Evolutionary conservation across 2,888 invertebrate genomes (phyloP).

Genomic region (Cyclophora albipunctata): DNA sequence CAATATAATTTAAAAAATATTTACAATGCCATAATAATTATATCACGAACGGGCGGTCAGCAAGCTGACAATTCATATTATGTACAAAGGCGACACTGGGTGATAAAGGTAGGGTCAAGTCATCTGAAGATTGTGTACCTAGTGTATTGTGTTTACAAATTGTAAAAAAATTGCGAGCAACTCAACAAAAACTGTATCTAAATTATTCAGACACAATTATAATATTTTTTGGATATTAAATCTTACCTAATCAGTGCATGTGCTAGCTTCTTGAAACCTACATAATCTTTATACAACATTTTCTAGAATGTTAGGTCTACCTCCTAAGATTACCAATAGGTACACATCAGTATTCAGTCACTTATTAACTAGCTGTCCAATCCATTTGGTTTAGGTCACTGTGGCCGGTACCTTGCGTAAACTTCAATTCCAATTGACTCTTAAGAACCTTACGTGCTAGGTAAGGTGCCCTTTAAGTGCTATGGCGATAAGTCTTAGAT

Average conservation of each 20-base stretch:
- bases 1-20: conserved; percentile 71
- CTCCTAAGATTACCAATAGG: neutral
- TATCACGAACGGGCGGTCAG: conserved; percentile 46
- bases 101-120: conserved; percentile 10
- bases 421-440: no score
- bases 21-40: conserved; percentile 58
- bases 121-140: neutral
- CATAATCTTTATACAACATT: conserved; percentile 8
- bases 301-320: conserved; percentile 1
- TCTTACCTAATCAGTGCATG: conserved; percentile 22
- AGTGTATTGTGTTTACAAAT: neutral
- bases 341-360: conserved; percentile 4
- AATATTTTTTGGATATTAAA: conserved; percentile 6
- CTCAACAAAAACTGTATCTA: conserved; percentile 1
- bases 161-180: conserved; percentile 6
- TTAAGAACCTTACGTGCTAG: no score
- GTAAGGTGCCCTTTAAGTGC: no score
- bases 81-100: conserved; percentile 55
- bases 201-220: neutral
- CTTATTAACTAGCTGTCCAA: conserved; percentile 1
- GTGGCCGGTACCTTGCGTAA: no score
- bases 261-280: conserved; percentile 17
- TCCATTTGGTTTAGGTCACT: no score
- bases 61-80: conserved; percentile 39
- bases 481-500: no score